Evolutionary conservation across 2,113 vertebrate species (phyloP), one percentile per base, ranked within the genome.

Genomic region (Ciconia stormi): DNA sequence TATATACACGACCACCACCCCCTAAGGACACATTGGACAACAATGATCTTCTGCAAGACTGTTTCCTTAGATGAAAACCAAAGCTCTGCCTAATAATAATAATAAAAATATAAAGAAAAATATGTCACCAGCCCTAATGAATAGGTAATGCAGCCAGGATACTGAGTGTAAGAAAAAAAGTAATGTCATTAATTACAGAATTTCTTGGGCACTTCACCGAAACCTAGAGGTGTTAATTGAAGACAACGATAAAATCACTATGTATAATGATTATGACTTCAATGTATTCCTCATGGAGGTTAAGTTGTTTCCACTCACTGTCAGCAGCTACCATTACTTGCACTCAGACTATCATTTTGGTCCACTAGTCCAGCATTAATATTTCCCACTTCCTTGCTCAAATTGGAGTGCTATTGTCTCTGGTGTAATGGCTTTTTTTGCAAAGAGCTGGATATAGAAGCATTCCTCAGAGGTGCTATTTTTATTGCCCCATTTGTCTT

Each of bases 1-100:
- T 11, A 26, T 1, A 25, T 2, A 19, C 4, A 18, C 8, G 5
- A 18, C 13, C 9, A 2, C 7, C 3, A 3, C 11, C 1, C 4
- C 2, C 2, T 2, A 61, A 66, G 23, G 32, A 44, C 11, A 5
- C 21, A 34, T 11, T n/a, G 21, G 14, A 44, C 20, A 70, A 40
- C 4, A 50, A 36, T 12, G 56, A 34, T 49, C 27, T 50, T 56
- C 32, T 52, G 30, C 44, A 77, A 69, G 59, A 53, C 8, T 0
- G 2, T 50, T 92, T 77, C 32, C 30, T 66, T 49, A 56, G 44
- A 26, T 77, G n/a, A 77, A 86, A 65, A 86, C 4, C 22, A 66
- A 82, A 71, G 4, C 6, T 79, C 17, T 3, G 1, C 19, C 21
- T 58, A 58, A 62, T 58, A 47, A 76, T 27, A 76, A 53, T 20